phyloP scores from a whole-genome alignment of 2,888 invertebrate genomes.

The Leptinotarsa haldemani region DNA sequence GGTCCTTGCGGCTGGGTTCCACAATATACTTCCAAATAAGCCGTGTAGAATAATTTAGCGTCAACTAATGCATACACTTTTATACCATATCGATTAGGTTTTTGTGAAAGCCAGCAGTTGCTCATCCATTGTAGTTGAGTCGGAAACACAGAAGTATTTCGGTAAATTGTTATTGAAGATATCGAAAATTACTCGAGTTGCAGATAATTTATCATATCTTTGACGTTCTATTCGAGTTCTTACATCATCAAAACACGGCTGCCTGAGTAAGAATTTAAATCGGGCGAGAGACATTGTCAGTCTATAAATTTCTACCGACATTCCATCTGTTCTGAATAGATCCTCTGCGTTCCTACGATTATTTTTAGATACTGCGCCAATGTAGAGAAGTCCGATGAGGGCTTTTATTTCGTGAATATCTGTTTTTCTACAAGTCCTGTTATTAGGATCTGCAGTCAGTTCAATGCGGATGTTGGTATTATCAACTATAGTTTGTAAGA shows the following conservation, averaged over 20 bases:
- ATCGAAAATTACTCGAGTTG: constrained; percentile 7
- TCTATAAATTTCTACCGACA: constrained; percentile 47
- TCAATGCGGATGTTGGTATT: no score
- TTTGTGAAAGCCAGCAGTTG: constrained; percentile 26
- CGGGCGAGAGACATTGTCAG: constrained; percentile 44
- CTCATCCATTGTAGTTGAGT: constrained; percentile 25
- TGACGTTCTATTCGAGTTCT: constrained; percentile 22
- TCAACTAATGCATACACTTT: constrained; percentile 28
- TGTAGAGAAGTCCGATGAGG: constrained; percentile 41
- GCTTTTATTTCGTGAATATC: constrained; percentile 20
- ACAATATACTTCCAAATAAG: constrained; percentile 29
- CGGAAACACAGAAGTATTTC: constrained; percentile 23
- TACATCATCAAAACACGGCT: constrained; percentile 18
- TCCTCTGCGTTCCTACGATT: constrained; percentile 40
- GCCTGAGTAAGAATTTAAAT: constrained; percentile 36
- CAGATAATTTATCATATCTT: constrained; percentile 13
- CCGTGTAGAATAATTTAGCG: constrained; percentile 24
- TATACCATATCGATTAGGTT: constrained; percentile 31
- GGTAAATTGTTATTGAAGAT: constrained; percentile 15
- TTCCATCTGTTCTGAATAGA: constrained; percentile 47
- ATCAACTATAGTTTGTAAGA: no score
- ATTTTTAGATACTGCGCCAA: constrained; percentile 46
- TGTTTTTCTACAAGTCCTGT: background rate
- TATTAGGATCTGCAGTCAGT: background rate
- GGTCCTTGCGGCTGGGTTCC: constrained; percentile 28